phyloP scores from a whole-genome alignment of 2,113 vertebrate genomes.

The human (Homo sapiens) region GRCh38 chr17:62015001-62015500 shows the following conservation, averaged over 20 bases:
- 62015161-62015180: constrained; percentile 1
- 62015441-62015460: background rate
- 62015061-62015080: background rate
- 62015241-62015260: background rate
- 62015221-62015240: constrained; percentile 4
- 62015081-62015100: background rate
- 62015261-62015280: background rate
- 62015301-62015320: constrained; percentile 14
- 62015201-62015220: background rate
- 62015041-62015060: background rate
- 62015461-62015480: background rate
- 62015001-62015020: background rate
- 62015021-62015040: background rate
- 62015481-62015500: background rate
- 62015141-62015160: background rate
- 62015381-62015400: background rate
- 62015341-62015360: background rate
- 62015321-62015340: background rate
- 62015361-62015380: background rate
- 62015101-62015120: background rate
- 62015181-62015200: background rate
- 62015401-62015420: background rate
- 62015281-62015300: constrained; percentile 1
- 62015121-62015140: background rate
- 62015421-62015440: background rate